Evolutionary conservation across 2,888 invertebrate species (phyloP).

Genomic region (Epistrophe eligans): DNA sequence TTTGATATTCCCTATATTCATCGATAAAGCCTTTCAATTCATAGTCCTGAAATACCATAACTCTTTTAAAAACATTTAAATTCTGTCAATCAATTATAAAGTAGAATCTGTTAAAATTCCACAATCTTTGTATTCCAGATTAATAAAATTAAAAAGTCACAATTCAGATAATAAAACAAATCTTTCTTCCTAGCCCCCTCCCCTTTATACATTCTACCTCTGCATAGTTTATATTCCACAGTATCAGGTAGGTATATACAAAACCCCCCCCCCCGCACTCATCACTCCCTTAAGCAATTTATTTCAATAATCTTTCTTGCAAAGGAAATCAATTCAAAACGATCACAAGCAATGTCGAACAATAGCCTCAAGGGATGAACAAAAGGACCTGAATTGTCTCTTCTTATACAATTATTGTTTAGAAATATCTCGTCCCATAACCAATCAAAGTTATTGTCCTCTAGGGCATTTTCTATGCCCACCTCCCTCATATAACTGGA

Average conservation of each 20-base stretch:
- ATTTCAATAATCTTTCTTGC: slow-evolving; percentile 50
- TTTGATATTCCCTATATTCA: no score
- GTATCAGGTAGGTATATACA: neutral
- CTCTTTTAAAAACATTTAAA: neutral
- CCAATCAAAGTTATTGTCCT: slow-evolving; percentile 72
- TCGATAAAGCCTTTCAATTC: no score
- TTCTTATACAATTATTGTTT: slow-evolving; percentile 36
- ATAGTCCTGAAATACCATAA: no score
- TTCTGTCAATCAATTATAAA: slow-evolving; percentile 8
- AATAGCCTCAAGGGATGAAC: slow-evolving; percentile 35
- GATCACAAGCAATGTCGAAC: slow-evolving; percentile 52
- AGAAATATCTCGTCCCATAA: slow-evolving; percentile 53
- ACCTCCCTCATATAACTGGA: neutral
- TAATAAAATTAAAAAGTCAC: slow-evolving; percentile 12
- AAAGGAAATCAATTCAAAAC: slow-evolving; percentile 64
- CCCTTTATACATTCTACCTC: no score
- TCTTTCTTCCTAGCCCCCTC: neutral
- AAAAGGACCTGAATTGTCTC: slow-evolving; percentile 22
- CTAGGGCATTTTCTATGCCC: slow-evolving; percentile 31
- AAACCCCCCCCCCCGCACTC: neutral
- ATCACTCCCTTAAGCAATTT: slow-evolving; percentile 25
- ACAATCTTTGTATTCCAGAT: neutral
- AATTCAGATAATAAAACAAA: slow-evolving; percentile 20
- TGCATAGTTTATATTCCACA: neutral
- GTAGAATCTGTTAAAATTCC: neutral